phyloP scores from a whole-genome alignment of 2,113 vertebrate genomes.

The Orthonyx spaldingii region DNA sequence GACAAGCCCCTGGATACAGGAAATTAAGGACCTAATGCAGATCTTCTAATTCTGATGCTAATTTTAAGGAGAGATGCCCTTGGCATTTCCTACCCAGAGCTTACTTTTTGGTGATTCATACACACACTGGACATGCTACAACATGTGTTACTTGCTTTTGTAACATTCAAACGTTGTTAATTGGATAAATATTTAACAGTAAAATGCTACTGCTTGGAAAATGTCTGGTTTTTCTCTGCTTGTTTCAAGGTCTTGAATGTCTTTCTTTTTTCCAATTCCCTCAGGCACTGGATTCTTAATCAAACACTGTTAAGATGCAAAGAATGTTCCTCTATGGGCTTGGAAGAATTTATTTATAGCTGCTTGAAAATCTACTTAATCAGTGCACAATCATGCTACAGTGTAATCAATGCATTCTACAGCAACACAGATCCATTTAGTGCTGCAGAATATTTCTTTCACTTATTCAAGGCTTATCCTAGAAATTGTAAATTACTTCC shows the following conservation, averaged over 20 bases:
- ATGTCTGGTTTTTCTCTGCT: background rate
- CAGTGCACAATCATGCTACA: background rate
- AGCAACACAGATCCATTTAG: background rate
- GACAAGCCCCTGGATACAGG: background rate
- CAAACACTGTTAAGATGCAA: background rate
- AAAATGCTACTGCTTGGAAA: background rate
- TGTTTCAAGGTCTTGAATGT: background rate
- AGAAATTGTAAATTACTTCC: background rate
- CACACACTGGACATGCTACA: background rate
- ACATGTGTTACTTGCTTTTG: background rate
- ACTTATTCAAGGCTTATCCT: background rate
- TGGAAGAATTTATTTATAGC: conserved; percentile 24
- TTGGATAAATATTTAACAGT: background rate
- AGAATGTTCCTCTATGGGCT: background rate
- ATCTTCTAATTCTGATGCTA: background rate
- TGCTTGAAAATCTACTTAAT: background rate
- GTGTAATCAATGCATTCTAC: conserved; percentile 6
- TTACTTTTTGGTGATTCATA: background rate
- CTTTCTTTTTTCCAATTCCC: background rate
- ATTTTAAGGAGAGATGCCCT: background rate
- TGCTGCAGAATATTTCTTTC: background rate
- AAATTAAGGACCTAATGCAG: background rate
- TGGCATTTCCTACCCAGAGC: background rate
- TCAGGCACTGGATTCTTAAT: background rate
- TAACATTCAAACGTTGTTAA: background rate